phyloP scores from a whole-genome alignment of 2,113 vertebrate species.

The Ornithorhynchus anatinus region DNA sequence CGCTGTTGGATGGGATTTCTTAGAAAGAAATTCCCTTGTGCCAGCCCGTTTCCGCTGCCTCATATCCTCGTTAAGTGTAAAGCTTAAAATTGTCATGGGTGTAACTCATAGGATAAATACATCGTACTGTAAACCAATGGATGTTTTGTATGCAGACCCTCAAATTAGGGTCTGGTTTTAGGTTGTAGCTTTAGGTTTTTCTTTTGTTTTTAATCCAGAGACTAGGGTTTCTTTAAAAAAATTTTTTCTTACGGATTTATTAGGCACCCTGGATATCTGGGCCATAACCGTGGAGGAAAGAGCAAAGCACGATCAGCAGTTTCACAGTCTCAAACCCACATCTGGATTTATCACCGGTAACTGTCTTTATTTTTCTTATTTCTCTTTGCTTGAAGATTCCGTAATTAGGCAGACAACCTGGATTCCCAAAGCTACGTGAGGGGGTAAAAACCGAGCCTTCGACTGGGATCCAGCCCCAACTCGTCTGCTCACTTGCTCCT shows the following conservation, averaged over 20 bases:
- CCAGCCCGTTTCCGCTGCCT: not conserved
- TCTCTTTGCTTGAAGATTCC: not conserved
- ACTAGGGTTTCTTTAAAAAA: too few species aligned
- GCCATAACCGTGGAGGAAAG: slow-evolving; percentile 94
- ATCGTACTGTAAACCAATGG: not conserved
- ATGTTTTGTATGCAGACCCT: too few species aligned
- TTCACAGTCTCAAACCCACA: slow-evolving; percentile 91
- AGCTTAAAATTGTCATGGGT: not conserved
- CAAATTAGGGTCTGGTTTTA: too few species aligned
- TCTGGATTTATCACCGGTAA: slow-evolving; percentile 96
- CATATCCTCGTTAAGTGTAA: not conserved
- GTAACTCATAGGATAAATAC: not conserved
- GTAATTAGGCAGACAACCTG: too few species aligned
- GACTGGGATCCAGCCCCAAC: too few species aligned
- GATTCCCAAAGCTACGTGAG: too few species aligned
- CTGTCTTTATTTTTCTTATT: not conserved
- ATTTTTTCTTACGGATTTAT: slow-evolving; percentile 21
- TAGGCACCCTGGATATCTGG: slow-evolving; percentile 93
- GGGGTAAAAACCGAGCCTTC: too few species aligned
- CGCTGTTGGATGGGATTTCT: not conserved
- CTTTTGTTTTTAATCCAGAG: too few species aligned
- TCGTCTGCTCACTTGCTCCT: too few species aligned
- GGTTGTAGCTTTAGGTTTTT: not conserved
- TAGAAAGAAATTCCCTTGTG: not conserved
- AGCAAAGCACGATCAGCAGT: slow-evolving; percentile 98